A percentile compares a stretch with the other conserved stretches of the same genome.
phyloP scores from a whole-genome alignment of 2,113 vertebrate genomes.

The Eurypyga helias region DNA sequence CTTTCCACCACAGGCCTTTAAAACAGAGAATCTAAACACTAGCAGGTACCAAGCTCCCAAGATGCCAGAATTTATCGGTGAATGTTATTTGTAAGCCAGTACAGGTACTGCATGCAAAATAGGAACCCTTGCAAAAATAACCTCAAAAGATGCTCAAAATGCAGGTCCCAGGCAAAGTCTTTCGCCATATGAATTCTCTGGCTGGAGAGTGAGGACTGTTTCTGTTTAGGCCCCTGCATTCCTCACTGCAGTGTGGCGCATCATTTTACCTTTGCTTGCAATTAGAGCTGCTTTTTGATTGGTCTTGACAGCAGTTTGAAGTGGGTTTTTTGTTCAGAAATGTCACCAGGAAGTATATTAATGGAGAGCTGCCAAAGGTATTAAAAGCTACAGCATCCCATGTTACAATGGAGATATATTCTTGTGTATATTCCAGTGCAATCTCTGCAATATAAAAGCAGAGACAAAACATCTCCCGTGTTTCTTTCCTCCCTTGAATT shows the following conservation, averaged over 20 bases:
- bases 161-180: background rate
- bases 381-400: background rate
- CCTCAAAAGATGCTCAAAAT: background rate
- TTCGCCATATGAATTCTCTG: background rate
- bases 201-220: background rate
- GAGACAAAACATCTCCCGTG: background rate
- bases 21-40: background rate
- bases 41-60: background rate
- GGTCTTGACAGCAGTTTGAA: background rate
- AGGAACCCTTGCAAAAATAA: background rate
- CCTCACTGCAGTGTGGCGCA: background rate
- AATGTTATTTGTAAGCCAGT: background rate
- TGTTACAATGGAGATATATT: background rate
- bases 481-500: slow-evolving; percentile 19
- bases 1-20: background rate
- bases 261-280: background rate
- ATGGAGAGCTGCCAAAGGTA: background rate
- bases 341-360: background rate
- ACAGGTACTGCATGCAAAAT: rapidly evolving
- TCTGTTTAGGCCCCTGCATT: background rate
- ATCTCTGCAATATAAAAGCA: slow-evolving; percentile 1
- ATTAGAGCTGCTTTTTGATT: background rate
- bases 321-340: background rate
- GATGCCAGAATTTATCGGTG: background rate
- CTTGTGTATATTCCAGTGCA: background rate